Conservation (phyloP, 2,113 vertebrate genomes). For the Dasyurus viverrinus region DNA sequence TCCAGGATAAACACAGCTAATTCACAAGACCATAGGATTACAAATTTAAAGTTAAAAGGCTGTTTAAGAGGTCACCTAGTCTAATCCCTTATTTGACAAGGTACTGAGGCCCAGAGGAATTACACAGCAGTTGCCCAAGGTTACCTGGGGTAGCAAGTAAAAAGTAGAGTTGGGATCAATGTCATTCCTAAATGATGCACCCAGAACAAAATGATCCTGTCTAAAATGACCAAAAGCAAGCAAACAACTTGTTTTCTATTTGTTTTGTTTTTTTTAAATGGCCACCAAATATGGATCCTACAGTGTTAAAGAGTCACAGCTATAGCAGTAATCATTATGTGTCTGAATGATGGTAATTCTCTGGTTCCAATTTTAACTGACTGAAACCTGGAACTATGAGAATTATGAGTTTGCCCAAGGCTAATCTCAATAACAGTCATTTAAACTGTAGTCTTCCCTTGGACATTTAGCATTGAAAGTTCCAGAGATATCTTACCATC, state of each 20-base stretch:
- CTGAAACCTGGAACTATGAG: not conserved
- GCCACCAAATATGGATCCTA: not conserved
- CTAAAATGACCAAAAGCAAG: not conserved
- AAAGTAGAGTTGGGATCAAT: not conserved
- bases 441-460: not conserved
- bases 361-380: not conserved
- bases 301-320: not conserved
- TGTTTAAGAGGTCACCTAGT: not conserved
- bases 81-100: not conserved
- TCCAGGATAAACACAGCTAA: not conserved
- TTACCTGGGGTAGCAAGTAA: not conserved
- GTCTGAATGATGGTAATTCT: not conserved
- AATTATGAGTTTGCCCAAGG: not conserved
- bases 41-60: not conserved
- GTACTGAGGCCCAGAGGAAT: not conserved
- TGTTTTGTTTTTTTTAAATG: not conserved
- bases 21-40: not conserved
- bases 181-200: not conserved
- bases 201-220: not conserved
- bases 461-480: not conserved
- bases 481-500: not conserved
- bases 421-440: not conserved
- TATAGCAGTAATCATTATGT: not conserved
- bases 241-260: not conserved
- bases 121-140: not conserved